phyloP scores from a whole-genome alignment of 2,113 vertebrate genomes.

The Zapus hudsonius region DNA sequence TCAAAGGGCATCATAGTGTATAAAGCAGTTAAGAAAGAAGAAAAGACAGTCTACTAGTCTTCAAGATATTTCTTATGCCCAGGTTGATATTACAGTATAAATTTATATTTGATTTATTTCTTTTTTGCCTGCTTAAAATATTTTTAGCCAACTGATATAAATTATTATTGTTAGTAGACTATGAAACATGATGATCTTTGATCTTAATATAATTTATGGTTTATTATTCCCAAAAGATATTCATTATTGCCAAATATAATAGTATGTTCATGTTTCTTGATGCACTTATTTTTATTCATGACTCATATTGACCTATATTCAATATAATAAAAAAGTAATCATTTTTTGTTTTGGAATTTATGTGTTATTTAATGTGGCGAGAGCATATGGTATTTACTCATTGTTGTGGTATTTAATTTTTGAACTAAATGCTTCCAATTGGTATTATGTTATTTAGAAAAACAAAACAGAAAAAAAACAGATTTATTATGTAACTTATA shows the following conservation, averaged over 20 bases:
- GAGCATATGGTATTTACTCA: not conserved
- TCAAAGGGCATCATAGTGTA: not conserved
- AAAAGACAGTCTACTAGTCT: not conserved
- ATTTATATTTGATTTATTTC: not conserved
- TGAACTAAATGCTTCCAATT: not conserved
- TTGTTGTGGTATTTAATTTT: not conserved
- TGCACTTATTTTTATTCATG: not conserved
- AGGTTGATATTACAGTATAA: not conserved
- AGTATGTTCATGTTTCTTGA: conserved; percentile 8
- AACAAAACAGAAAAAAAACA: not conserved
- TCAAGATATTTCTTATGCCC: not conserved
- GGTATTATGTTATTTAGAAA: not conserved
- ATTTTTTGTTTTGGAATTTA: not conserved
- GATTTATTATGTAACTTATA: not conserved
- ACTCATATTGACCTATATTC: not conserved
- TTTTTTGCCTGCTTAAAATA: not conserved
- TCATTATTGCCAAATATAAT: not conserved
- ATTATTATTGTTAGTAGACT: not conserved
- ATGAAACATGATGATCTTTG: not conserved
- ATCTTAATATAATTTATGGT: not conserved
- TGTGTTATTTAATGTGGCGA: not conserved
- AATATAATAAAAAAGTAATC: not conserved
- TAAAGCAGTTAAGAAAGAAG: not conserved
- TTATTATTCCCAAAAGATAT: not conserved
- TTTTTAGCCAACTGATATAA: not conserved